Evolutionary conservation across 2,888 invertebrate species (phyloP).

Genomic region (Ichneumon xanthorius): DNA sequence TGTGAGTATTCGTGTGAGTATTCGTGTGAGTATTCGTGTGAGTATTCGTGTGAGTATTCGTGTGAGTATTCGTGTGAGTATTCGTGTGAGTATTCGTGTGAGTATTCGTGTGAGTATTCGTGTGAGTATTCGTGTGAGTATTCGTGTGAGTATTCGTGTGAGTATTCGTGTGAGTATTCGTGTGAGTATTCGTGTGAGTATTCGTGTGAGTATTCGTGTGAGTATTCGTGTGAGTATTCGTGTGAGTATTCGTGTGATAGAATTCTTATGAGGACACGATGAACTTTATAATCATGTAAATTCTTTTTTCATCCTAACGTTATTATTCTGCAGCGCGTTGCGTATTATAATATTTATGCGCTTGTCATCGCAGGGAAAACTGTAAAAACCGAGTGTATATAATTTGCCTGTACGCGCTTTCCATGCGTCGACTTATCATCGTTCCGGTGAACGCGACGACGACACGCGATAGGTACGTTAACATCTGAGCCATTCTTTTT

Average conservation of each 20-base stretch:
- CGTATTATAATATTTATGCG: background rate
- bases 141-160: no score
- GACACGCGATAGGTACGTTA: conserved; percentile 49
- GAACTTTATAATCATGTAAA: background rate
- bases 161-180: no score
- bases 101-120: no score
- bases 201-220: no score
- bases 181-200: no score
- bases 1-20: no score
- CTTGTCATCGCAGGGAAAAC: conserved; percentile 9
- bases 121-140: no score
- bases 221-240: background rate
- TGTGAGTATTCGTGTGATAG: no score
- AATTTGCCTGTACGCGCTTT: conserved; percentile 21
- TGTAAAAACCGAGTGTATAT: conserved; percentile 3
- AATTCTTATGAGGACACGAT: background rate
- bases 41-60: no score
- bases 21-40: no score
- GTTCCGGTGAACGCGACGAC: conserved; percentile 21
- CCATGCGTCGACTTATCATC: conserved; percentile 33
- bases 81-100: no score
- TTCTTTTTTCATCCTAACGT: background rate
- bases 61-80: no score
- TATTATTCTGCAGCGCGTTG: background rate
- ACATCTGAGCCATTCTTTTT: conserved; percentile 53